phyloP scores from a whole-genome alignment of 2,888 invertebrate genomes.

The Drosophila phalerata region DNA sequence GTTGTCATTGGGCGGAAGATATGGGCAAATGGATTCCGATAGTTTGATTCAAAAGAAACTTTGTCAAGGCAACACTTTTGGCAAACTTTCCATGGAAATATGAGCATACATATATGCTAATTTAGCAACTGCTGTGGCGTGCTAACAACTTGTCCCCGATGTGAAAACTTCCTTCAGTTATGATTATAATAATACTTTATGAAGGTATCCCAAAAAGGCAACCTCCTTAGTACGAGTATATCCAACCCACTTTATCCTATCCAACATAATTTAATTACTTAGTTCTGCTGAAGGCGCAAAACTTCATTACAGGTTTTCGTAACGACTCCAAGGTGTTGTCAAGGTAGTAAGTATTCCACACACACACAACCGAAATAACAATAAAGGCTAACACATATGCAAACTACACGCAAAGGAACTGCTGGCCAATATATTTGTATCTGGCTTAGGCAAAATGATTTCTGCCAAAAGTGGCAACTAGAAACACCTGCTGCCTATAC shows the following conservation, averaged over 20 bases:
- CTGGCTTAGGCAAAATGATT: slow-evolving; percentile 16
- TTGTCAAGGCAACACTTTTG: neutral
- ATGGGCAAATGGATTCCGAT: neutral
- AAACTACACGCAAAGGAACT: slow-evolving; percentile 20
- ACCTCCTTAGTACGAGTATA: neutral
- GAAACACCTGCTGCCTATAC: slow-evolving; percentile 31
- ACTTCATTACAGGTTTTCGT: slow-evolving; percentile 13
- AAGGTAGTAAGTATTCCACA: slow-evolving; percentile 28
- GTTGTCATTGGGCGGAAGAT: slow-evolving; percentile 24
- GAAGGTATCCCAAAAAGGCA: neutral
- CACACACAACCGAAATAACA: slow-evolving; percentile 15
- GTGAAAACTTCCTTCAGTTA: slow-evolving; percentile 34
- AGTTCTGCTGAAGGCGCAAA: slow-evolving; percentile 14
- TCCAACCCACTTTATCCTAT: neutral
- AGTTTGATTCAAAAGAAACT: neutral
- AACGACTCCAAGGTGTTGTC: slow-evolving; percentile 39
- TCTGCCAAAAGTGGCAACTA: slow-evolving; percentile 26
- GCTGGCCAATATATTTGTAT: slow-evolving; percentile 14
- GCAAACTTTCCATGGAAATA: slow-evolving; percentile 10
- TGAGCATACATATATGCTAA: slow-evolving; percentile 22
- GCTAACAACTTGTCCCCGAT: slow-evolving; percentile 24
- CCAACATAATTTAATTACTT: slow-evolving; percentile 53
- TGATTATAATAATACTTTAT: slow-evolving; percentile 2
- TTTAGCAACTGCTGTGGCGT: slow-evolving; percentile 27
- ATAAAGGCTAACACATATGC: slow-evolving; percentile 7